Evolutionary conservation across 1,140 invertebrate genomes (phyloP).

Genomic region (Bombus sylvicola): DNA sequence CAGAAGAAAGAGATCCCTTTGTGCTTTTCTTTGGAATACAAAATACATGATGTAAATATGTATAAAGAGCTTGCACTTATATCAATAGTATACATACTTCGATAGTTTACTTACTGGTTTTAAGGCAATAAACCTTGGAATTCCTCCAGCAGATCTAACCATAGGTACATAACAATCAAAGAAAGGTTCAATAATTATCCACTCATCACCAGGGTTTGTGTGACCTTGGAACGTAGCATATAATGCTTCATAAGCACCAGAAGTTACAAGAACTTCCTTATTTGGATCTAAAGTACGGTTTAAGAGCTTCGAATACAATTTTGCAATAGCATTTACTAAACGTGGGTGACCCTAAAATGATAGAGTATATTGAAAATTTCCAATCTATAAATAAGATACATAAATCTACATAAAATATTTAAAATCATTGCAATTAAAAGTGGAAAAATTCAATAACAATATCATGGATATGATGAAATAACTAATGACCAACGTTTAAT

Average conservation of each 20-base stretch:
- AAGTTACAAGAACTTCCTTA: constrained; percentile 93
- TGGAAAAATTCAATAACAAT: no score
- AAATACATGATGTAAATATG: constrained; percentile 18
- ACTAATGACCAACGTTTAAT: no score
- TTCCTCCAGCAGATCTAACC: constrained; percentile 93
- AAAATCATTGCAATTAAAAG: no score
- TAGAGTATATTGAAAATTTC: constrained; percentile 12
- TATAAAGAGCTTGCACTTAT: neutral
- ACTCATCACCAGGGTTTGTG: constrained; percentile 93
- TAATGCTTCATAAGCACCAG: constrained; percentile 96
- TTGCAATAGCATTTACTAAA: constrained; percentile 92
- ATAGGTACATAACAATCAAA: constrained; percentile 99
- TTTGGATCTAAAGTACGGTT: constrained; percentile 89
- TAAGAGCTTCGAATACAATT: constrained; percentile 92
- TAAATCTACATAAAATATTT: no score
- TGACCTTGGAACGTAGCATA: constrained; percentile 93
- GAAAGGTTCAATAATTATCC: constrained; percentile 98
- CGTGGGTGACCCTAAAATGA: constrained; percentile 94
- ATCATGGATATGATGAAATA: no score
- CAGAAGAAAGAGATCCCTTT: constrained; percentile 84
- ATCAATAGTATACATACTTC: neutral
- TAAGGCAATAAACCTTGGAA: constrained; percentile 94
- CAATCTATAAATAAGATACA: no score
- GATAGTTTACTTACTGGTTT: constrained; percentile 86
- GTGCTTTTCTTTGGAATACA: constrained; percentile 77